Percentiles rank a stretch among this genome's conserved stretches.
Conservation (phyloP, 2,113 vertebrate species). For the Raja brachyura region DNA sequence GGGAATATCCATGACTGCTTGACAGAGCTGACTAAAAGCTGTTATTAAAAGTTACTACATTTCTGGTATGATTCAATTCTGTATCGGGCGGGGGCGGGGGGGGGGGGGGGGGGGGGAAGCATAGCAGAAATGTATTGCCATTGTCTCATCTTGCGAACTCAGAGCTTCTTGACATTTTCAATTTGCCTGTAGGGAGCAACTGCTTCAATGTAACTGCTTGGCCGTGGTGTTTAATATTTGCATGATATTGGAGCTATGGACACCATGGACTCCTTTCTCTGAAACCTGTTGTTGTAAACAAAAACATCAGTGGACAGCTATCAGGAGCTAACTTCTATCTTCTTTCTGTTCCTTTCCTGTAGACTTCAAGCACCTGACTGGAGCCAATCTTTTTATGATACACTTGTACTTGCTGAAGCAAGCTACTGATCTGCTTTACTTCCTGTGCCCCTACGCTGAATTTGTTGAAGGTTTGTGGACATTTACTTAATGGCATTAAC, state of each 20-base stretch:
- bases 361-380: not conserved
- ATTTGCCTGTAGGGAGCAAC: not conserved
- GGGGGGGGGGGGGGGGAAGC: no score
- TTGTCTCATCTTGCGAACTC: not conserved
- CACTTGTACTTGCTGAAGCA: not conserved
- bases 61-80: not conserved
- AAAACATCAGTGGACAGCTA: not conserved
- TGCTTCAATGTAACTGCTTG: not conserved
- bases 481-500: not conserved
- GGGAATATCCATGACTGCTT: not conserved
- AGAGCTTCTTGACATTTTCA: not conserved
- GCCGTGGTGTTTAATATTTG: not conserved
- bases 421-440: not conserved
- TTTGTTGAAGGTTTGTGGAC: not conserved
- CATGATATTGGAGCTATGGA: not conserved
- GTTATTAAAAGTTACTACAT: not conserved
- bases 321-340: not conserved
- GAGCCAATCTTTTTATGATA: not conserved
- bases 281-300: not conserved
- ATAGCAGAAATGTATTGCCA: no score
- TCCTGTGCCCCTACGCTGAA: not conserved
- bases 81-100: not conserved
- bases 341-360: not conserved
- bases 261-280: not conserved
- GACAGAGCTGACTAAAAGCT: not conserved